These are phyloP conservation scores for Strongylocentrotus purpuratus DNA, from an alignment of 35 echinoderm and acorn worm species.

Conservation along the genomic window DNA sequence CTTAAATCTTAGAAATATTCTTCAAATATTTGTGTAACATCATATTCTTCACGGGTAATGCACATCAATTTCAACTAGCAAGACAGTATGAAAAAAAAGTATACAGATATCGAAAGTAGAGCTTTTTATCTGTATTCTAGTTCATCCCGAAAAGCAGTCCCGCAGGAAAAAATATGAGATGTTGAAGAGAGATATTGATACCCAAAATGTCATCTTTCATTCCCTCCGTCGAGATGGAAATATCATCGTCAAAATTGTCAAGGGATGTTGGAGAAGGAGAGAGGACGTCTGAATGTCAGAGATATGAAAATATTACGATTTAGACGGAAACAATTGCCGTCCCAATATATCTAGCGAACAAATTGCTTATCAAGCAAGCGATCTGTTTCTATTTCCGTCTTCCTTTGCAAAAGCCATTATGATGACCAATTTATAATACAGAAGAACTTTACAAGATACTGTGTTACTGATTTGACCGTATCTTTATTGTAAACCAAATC, in stretches of 20 bases:
- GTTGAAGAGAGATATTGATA: background rate
- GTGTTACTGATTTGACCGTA: no score
- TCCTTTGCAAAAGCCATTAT: background rate
- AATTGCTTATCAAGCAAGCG: background rate
- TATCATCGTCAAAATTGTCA: background rate
- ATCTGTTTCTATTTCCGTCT: slow-evolving; percentile 3
- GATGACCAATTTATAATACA: background rate
- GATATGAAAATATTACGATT: background rate
- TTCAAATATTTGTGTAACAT: no score
- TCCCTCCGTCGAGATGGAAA: background rate
- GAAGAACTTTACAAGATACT: background rate
- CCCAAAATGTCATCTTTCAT: background rate
- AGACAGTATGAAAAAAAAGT: background rate
- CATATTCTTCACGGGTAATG: background rate
- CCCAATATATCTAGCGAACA: background rate
- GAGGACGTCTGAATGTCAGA: background rate
- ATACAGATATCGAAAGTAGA: background rate
- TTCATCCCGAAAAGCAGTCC: no score
- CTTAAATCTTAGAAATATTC: no score
- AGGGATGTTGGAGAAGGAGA: background rate
- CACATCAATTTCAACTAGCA: background rate
- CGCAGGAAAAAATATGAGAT: background rate
- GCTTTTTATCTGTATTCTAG: no score
- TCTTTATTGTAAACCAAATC: no score
- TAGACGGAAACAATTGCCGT: background rate